Percentiles rank a stretch among this genome's conserved stretches.
phyloP scores from a whole-genome alignment of 1,140 invertebrate species.

The Trichomalopsis sarcophagae region DNA sequence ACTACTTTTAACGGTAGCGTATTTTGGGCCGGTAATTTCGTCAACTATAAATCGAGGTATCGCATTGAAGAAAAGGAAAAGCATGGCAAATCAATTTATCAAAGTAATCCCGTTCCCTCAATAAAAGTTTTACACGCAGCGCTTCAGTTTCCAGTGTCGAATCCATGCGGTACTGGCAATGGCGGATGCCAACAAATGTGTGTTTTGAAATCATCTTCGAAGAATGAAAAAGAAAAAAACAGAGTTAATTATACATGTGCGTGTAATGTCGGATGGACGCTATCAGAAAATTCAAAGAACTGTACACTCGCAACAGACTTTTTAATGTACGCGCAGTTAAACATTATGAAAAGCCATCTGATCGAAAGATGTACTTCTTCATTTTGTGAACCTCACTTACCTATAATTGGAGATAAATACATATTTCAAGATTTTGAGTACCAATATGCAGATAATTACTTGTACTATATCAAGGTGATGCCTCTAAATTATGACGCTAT shows the following conservation, averaged over 20 bases:
- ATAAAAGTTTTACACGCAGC: conserved; percentile 16
- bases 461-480: conserved; percentile 31
- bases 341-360: conserved; percentile 22
- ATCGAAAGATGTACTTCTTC: background rate
- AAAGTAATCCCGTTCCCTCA: conserved; percentile 13
- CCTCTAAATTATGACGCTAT: background rate
- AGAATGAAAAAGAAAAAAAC: background rate
- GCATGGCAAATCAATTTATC: background rate
- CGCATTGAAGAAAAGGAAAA: background rate
- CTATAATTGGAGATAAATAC: background rate
- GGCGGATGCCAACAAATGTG: conserved; percentile 43
- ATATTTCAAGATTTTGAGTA: conserved; percentile 39
- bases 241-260: background rate
- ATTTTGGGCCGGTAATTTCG: background rate
- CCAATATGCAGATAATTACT: conserved; percentile 5
- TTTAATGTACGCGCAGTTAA: conserved; percentile 17
- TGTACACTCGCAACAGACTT: conserved; percentile 23
- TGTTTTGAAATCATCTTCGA: background rate
- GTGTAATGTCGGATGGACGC: conserved; percentile 33
- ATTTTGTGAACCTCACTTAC: conserved; percentile 37
- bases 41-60: background rate
- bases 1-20: background rate
- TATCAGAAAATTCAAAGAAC: conserved; percentile 10
- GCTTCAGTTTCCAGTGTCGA: background rate
- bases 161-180: conserved; percentile 26